Evolutionary conservation across 2,888 invertebrate species (phyloP).

Genomic region (Melangyna quadrimaculata): DNA sequence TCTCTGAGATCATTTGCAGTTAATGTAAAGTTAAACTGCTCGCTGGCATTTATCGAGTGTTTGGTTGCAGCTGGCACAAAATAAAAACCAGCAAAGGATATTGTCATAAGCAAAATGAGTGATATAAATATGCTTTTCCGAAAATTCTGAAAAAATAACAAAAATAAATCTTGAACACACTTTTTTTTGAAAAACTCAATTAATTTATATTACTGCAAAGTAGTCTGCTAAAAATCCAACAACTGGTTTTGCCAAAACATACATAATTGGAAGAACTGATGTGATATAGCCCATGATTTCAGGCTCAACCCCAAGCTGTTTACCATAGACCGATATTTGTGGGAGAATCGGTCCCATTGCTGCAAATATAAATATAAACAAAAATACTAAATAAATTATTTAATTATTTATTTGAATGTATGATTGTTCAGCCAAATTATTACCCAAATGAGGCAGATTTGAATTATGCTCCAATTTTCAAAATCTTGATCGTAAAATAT

Average conservation of each 20-base stretch:
- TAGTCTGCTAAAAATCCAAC: conserved; percentile 90
- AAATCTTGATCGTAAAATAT: no score
- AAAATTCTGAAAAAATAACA: conserved; percentile 73
- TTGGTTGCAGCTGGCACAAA: conserved; percentile 83
- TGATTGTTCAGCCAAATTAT: no score
- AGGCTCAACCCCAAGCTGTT: conserved; percentile 89
- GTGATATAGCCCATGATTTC: conserved; percentile 89
- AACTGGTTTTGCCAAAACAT: conserved; percentile 88
- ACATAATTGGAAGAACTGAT: conserved; percentile 88
- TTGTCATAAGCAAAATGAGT: conserved; percentile 85
- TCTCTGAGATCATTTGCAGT: conserved; percentile 60
- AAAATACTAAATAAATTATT: background rate
- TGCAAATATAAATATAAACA: conserved; percentile 77
- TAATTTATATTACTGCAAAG: conserved; percentile 82
- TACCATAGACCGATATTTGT: conserved; percentile 89
- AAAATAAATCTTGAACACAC: background rate
- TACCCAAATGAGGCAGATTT: no score
- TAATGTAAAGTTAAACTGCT: conserved; percentile 74
- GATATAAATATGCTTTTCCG: conserved; percentile 88
- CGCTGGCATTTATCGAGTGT: conserved; percentile 73
- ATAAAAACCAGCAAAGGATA: conserved; percentile 87
- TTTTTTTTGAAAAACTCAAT: background rate
- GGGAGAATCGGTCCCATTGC: conserved; percentile 91
- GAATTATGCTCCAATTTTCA: no score
- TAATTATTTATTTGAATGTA: no score